Conservation (phyloP, 2,888 invertebrate species). For the Crematogaster levior region DNA sequence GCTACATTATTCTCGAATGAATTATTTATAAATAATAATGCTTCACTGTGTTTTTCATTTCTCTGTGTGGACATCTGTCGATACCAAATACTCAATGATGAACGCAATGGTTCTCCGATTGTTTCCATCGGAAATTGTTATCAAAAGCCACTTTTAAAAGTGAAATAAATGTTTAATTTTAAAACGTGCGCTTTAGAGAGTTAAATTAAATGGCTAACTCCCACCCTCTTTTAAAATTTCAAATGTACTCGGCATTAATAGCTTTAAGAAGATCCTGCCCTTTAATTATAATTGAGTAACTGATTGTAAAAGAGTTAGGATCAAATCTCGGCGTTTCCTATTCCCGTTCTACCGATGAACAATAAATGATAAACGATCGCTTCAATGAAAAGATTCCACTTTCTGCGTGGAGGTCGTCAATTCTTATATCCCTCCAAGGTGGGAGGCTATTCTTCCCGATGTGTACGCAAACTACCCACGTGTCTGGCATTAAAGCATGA, state of each 20-base stretch:
- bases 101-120: conserved; percentile 22
- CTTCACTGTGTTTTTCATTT: not conserved
- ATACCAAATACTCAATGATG: not conserved
- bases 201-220: not conserved
- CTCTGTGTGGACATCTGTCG: not conserved
- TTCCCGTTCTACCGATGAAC: not conserved
- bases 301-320: not conserved
- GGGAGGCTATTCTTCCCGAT: conserved; percentile 8
- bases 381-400: not conserved
- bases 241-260: not conserved
- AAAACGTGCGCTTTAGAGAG: not conserved
- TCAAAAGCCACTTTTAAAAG: not conserved
- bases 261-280: not conserved
- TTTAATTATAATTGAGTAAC: not conserved
- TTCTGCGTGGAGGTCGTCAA: not conserved
- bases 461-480: conserved; percentile 8
- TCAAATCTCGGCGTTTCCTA: not conserved
- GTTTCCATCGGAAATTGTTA: conserved; percentile 18
- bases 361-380: not conserved
- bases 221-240: not conserved
- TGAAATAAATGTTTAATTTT: not conserved
- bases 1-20: not conserved
- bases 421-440: conserved; percentile 2
- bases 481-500: conserved; percentile 4
- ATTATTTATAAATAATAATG: conserved; percentile 1